Evolutionary conservation across 1,140 invertebrate genomes (phyloP).

Genomic region (Ericerus pela): DNA sequence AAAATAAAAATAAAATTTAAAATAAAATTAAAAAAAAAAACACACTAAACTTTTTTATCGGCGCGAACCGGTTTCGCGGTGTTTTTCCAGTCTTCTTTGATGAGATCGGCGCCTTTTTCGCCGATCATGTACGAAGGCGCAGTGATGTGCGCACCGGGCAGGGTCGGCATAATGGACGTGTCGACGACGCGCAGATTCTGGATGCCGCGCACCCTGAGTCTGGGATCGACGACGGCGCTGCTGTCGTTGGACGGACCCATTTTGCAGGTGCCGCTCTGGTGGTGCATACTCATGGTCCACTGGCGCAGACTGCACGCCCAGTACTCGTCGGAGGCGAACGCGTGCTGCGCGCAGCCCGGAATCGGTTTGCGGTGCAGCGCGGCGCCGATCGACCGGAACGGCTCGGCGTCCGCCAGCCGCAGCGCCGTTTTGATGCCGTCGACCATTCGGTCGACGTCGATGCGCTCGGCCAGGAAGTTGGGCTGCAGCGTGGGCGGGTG

Average conservation of each 20-base stretch:
- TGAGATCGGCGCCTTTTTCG: constrained; percentile 27
- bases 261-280: constrained; percentile 50
- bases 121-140: constrained; percentile 31
- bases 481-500: constrained; percentile 48
- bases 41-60: no score
- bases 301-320: constrained; percentile 55
- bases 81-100: constrained; percentile 24
- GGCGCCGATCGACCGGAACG: constrained; percentile 35
- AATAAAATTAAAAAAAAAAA: no score
- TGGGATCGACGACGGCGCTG: constrained; percentile 35
- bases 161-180: constrained; percentile 33
- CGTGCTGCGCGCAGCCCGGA: constrained; percentile 45
- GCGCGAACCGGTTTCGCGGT: no score
- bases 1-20: no score
- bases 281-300: constrained; percentile 52
- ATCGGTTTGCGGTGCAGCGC: constrained; percentile 44
- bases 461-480: constrained; percentile 38
- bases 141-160: constrained; percentile 29
- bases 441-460: constrained; percentile 26
- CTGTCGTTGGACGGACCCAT: constrained; percentile 36
- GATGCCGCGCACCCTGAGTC: constrained; percentile 21
- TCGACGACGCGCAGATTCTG: constrained; percentile 30
- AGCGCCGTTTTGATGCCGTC: constrained; percentile 23
- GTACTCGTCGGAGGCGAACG: constrained; percentile 49
- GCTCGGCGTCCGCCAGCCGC: constrained; percentile 24